Base-by-base conservation (phyloP, 2,888 invertebrate species). In the Antheraea yamamai region DNA sequence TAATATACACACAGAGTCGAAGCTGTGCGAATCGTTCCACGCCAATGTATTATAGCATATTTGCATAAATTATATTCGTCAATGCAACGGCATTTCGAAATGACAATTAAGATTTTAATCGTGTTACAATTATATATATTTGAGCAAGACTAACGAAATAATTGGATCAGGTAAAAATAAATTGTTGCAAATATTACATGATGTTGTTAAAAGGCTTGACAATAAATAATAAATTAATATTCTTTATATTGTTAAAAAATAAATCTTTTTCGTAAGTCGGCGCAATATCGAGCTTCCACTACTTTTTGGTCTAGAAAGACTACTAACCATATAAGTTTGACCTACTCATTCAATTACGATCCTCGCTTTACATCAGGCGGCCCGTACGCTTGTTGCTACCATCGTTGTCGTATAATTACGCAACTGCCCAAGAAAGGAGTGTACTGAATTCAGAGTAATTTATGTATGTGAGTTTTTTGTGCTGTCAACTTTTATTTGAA, bases 21-120 rank as follows among this genome's bases (percentile, higher is more conserved):
- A 66, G 16, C 64, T 66, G 26, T 66, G 30, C 16, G 64, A 16
- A 16, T 16, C 30, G 64, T 16, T 66, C 16, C 26, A 16, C 26
- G 14, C 64, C 26, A 6, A 30, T 66, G 30, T 26, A 66, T 66
- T 30, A 6, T 66, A 30, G 12, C 26, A 14, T 66, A 66, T 66
- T 66, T 68, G 73, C 72, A 76, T 78, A 73, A 47, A 73, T 76
- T 74, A 74, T 58, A 55, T 73, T 26, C 76, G 55, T 75, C 72
- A 72, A 72, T 72, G 74, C 74, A 76, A 74, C 72, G 64, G 64
- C 35, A 64, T 64, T 75, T 16, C 64, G 52, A 61, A 74, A 74
- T 71, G 70, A 14, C 30, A 58, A 71, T 73, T 64, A 47, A 71
- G 70, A 74, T 74, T n/a, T 16, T 26, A 39, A 74, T 74, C 74